Evolutionary conservation across 2,888 invertebrate genomes (phyloP).

Genomic region (Parthenolecanium corni): DNA sequence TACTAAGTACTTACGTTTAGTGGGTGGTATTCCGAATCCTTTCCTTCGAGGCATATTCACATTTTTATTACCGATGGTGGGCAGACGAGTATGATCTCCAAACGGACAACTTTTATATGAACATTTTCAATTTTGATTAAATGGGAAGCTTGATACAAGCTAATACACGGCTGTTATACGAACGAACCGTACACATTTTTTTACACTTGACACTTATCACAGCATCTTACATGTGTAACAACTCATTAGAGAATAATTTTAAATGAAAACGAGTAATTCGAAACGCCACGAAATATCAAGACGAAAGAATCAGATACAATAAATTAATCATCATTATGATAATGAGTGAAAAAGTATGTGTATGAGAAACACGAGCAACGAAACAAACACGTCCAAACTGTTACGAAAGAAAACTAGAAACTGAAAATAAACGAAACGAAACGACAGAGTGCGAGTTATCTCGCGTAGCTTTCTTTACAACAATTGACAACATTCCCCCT

Average conservation of each 20-base stretch:
- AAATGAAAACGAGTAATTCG: background rate
- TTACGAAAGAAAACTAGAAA: constrained; percentile 14
- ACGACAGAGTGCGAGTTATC: constrained; percentile 16
- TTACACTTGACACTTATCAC: background rate
- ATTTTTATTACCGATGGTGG: background rate
- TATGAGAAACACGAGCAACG: constrained; percentile 4
- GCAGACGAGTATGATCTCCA: too few relatives aligned
- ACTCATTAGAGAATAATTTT: background rate
- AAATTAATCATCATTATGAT: constrained; percentile 11
- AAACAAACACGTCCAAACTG: constrained; percentile 15
- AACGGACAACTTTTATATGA: background rate
- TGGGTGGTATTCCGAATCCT: constrained; percentile 27
- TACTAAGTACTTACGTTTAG: constrained; percentile 19
- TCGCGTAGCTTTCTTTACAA: constrained; percentile 17
- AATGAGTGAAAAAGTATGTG: constrained; percentile 10
- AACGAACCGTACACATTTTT: background rate
- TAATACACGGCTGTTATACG: background rate
- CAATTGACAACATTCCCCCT: constrained; percentile 26
- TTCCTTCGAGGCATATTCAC: constrained; percentile 28
- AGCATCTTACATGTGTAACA: constrained; percentile 10
- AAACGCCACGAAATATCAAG: background rate
- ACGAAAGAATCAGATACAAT: too few relatives aligned
- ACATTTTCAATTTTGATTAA: background rate
- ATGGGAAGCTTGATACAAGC: background rate
- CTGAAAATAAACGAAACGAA: background rate